phyloP scores from a whole-genome alignment of 1,140 invertebrate species.

The Diorhabda carinulata region DNA sequence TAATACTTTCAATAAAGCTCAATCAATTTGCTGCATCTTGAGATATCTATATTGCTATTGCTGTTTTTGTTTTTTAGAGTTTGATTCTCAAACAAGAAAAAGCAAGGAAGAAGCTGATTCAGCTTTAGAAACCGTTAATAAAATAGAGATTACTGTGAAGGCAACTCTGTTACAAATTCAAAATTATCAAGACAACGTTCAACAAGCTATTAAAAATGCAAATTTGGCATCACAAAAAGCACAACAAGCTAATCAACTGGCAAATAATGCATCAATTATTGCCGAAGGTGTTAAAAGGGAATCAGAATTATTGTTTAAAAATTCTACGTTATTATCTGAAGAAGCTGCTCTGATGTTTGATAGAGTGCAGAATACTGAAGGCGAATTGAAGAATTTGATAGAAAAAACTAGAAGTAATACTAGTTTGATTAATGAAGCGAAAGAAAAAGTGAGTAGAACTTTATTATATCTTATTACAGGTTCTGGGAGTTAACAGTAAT shows the following conservation, averaged over 20 bases:
- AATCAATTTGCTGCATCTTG: too few relatives aligned
- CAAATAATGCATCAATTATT: constrained; percentile 68
- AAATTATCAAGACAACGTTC: constrained; percentile 67
- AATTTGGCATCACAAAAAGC: constrained; percentile 71
- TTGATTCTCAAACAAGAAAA: constrained; percentile 82
- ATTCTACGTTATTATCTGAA: constrained; percentile 68
- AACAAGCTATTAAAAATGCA: constrained; percentile 73
- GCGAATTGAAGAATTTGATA: constrained; percentile 67
- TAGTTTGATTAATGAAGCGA: constrained; percentile 68
- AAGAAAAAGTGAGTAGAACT: constrained; percentile 52
- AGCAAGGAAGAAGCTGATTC: constrained; percentile 66
- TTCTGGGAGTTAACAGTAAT: too few relatives aligned
- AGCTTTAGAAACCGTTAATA: constrained; percentile 57
- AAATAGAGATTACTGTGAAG: constrained; percentile 54
- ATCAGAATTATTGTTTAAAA: constrained; percentile 70
- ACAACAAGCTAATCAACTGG: constrained; percentile 65
- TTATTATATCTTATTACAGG: neutral
- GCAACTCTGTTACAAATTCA: constrained; percentile 59
- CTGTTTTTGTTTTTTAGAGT: constrained; percentile 58
- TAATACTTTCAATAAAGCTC: too few relatives aligned
- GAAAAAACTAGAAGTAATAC: constrained; percentile 70
- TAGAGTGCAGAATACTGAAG: constrained; percentile 67
- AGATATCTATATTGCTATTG: too few relatives aligned
- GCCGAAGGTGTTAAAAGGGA: constrained; percentile 73
- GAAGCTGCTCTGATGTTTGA: constrained; percentile 71